Evolutionary conservation across 2,888 invertebrate species (phyloP), one percentile per base, ranked within the genome.

Genomic region (Lasioglossum marginatum): DNA sequence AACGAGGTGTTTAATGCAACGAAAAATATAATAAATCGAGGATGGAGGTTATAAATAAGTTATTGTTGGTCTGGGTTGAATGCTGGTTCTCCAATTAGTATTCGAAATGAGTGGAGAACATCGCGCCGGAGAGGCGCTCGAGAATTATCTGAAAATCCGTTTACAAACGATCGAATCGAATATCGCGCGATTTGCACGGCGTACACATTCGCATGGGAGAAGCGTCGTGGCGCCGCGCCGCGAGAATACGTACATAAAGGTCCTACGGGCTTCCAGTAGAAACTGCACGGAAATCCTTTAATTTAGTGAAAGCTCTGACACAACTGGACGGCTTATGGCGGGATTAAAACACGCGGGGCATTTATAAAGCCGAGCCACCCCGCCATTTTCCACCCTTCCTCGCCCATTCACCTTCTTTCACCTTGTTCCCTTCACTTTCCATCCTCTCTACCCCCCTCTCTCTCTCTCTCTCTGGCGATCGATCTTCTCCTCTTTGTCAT

Each of bases 321-420:
- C 87, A 84, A 87, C 81, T 82, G 87, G 80, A 83, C 82, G 87
- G 89, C 88, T 91, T 90, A 87, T 79, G 76, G 45, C 68, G 66
- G 86, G 87, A 92, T 92, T 89, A 92, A 91, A 88, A 90, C 85
- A 85, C 88, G 72, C 76, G 73, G 68, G 78, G 83, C 87, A 92
- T 92, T 92, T 89, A 89, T 89, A 91, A 88, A 90, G 87, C 86
- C 83, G 76, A 71, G 77, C 75, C 73, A 68, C 63, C 60, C 63
- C 48, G 66, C 80, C 83, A 80, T 63, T 88, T 85, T 85, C 86
- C 37, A 43, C 63, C 37, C 66, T 82, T 68, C 71, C 66, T 43
- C 75, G 16, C 27, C 68, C 60, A 45, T 72, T 77, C 85, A 52
- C 66, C 72, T 74, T 70, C n/a, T 60, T 70, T 71, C 71, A 72